phyloP scores from a whole-genome alignment of 1,140 invertebrate species.

The Rhopalosiphum maidis region DNA sequence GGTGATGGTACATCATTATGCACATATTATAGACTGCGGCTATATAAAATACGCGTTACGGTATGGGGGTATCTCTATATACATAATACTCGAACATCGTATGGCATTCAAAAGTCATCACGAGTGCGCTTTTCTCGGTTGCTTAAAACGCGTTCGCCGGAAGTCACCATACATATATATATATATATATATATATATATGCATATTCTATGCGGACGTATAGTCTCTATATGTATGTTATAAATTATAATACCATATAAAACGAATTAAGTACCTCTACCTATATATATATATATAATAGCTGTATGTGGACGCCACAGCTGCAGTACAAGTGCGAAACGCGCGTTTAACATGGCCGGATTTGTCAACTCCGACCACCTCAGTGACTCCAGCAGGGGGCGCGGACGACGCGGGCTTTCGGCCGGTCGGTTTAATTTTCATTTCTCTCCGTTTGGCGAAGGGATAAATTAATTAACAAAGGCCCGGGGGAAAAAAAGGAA shows the following conservation, averaged over 20 bases:
- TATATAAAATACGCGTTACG: no score
- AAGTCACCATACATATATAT: no score
- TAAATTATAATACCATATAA: neutral
- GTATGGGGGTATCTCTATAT: no score
- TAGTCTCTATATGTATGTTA: neutral
- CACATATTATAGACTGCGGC: neutral
- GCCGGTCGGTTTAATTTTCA: neutral
- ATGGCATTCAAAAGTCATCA: no score
- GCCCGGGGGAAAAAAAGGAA: neutral
- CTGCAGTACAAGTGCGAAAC: constrained; percentile 4
- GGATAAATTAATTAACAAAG: constrained; percentile 7
- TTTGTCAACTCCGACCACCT: neutral
- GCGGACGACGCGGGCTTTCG: neutral
- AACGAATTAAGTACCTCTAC: neutral
- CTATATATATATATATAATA: neutral
- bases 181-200: no score
- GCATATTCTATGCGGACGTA: no score
- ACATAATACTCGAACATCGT: no score
- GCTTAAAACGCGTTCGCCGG: no score
- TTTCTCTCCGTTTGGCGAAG: neutral
- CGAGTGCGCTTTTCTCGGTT: no score
- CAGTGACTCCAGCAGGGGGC: neutral
- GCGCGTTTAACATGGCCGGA: neutral
- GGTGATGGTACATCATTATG: neutral
- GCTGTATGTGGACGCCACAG: neutral